Percentiles rank a stretch among this genome's conserved stretches.
These are phyloP conservation scores for Grantiella picta DNA, from an alignment of 2,113 vertebrate species.

Conservation along the genomic window DNA sequence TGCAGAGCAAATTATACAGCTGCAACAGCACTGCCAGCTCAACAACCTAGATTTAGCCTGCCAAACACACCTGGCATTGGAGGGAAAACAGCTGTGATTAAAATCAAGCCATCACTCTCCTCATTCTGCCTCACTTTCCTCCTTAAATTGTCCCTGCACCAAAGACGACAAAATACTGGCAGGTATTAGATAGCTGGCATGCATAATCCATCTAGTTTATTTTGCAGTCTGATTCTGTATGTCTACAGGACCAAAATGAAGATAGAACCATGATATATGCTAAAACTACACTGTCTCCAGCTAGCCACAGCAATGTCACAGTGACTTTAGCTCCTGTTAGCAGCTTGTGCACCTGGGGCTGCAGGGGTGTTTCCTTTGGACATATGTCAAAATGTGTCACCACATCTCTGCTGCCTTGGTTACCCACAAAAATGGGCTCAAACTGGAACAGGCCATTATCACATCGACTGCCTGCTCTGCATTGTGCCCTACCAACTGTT, in stretches of 20 bases:
- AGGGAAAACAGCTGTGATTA: background rate
- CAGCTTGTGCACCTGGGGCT: fast-evolving
- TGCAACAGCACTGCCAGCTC: background rate
- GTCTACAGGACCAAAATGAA: background rate
- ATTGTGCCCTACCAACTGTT: background rate
- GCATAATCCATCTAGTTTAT: background rate
- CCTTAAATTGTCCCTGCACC: background rate
- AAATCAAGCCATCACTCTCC: background rate
- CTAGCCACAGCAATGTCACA: background rate
- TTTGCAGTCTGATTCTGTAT: background rate
- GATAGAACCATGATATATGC: background rate
- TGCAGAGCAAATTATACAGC: background rate
- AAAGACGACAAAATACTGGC: background rate
- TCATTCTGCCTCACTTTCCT: background rate
- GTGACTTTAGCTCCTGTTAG: background rate
- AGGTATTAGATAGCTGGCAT: background rate
- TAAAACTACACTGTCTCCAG: background rate
- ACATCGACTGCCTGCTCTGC: background rate
- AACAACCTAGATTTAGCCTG: background rate
- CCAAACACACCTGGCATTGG: background rate
- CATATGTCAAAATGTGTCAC: fast-evolving
- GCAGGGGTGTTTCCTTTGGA: background rate
- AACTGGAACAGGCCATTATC: background rate
- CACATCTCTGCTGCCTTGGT: fast-evolving
- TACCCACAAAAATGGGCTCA: background rate